Evolutionary conservation across 2,113 vertebrate genomes (phyloP).

Genomic region (human): GRCh38 chr2:52460001-52460500

Average conservation of each 20-base stretch:
- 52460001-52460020: neutral
- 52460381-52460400: neutral
- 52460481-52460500: neutral
- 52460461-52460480: neutral
- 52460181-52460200: neutral
- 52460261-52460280: neutral
- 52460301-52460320: neutral
- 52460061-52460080: neutral
- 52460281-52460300: neutral
- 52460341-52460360: neutral
- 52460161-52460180: neutral
- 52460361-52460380: neutral
- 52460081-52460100: neutral
- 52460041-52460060: neutral
- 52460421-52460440: neutral
- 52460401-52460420: neutral
- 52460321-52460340: neutral
- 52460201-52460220: neutral
- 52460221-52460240: neutral
- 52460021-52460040: neutral
- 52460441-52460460: neutral
- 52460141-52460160: neutral
- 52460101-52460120: neutral
- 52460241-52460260: neutral
- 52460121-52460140: neutral